phyloP scores from a whole-genome alignment of 1,140 invertebrate species.

The Amphibalanus amphitrite region DNA sequence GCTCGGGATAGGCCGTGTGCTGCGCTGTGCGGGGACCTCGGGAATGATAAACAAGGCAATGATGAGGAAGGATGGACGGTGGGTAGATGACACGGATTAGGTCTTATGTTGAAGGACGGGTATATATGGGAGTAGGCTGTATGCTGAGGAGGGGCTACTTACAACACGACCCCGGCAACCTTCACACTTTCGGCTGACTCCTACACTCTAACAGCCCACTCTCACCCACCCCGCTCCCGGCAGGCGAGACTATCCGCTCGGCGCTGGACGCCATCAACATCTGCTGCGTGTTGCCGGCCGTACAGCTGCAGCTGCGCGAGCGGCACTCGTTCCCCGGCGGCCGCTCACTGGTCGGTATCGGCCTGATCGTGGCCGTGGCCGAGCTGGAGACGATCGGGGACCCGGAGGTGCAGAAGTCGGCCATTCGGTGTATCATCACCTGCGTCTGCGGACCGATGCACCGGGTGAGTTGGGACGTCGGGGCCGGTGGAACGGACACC shows the following conservation, averaged over 20 bases:
- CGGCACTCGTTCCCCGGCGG: constrained; percentile 35
- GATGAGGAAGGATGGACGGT: too few relatives aligned
- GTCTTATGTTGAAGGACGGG: too few relatives aligned
- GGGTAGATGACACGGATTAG: too few relatives aligned
- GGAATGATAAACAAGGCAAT: too few relatives aligned
- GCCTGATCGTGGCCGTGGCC: constrained; percentile 57
- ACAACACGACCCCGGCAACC: too few relatives aligned
- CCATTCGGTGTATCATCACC: constrained; percentile 70
- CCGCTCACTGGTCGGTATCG: constrained; percentile 45
- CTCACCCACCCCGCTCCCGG: constrained; percentile 6
- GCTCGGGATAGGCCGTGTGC: too few relatives aligned
- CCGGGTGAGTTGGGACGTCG: constrained; percentile 36
- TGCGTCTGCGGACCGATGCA: constrained; percentile 81
- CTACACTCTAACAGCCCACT: too few relatives aligned
- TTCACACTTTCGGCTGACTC: too few relatives aligned
- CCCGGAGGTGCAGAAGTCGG: constrained; percentile 77
- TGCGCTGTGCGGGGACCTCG: not conserved
- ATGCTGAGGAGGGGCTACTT: too few relatives aligned
- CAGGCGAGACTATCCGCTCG: constrained; percentile 63
- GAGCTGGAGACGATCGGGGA: constrained; percentile 78
- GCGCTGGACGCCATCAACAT: constrained; percentile 78
- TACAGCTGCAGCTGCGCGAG: constrained; percentile 56
- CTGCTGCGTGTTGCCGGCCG: constrained; percentile 72
- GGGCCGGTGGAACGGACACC: too few relatives aligned
- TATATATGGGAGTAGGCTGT: too few relatives aligned